phyloP scores from a whole-genome alignment of 2,113 vertebrate genomes.

The Candoia aspera region DNA sequence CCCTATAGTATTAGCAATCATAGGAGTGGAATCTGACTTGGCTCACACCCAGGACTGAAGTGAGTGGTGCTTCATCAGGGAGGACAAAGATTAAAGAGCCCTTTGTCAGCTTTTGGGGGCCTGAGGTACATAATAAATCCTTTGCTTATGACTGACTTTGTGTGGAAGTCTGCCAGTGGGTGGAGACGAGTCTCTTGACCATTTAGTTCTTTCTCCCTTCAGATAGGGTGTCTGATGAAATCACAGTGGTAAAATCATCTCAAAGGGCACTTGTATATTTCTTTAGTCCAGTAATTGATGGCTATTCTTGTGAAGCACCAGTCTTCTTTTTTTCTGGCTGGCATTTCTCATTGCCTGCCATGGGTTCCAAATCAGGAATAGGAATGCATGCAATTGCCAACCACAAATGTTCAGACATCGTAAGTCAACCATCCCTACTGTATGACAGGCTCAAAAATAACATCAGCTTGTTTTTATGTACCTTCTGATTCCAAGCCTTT shows the following conservation, averaged over 20 bases:
- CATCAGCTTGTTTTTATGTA: constrained; percentile 19
- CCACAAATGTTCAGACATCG: constrained; percentile 2
- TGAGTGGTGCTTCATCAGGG: too few relatives aligned
- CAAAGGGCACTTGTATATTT: neutral
- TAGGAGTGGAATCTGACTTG: neutral
- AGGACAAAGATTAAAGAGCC: neutral
- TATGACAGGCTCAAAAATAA: constrained; percentile 27
- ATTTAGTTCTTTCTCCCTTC: neutral
- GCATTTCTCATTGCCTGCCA: constrained; percentile 14
- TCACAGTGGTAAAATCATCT: neutral
- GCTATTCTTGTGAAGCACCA: neutral
- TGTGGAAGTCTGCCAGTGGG: neutral
- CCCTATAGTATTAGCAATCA: neutral
- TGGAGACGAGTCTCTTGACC: neutral
- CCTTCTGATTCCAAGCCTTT: constrained; percentile 25
- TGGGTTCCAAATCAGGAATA: constrained; percentile 21
- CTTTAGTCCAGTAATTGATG: neutral
- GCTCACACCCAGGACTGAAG: neutral
- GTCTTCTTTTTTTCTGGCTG: neutral
- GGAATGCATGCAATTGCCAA: neutral
- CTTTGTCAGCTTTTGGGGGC: neutral
- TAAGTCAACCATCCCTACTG: constrained; percentile 9
- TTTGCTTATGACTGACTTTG: neutral
- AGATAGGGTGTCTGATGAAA: neutral
- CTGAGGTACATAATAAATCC: neutral